Evolutionary conservation across 2,113 vertebrate genomes (phyloP).

Genomic region (Gasterosteus nipponicus): DNA sequence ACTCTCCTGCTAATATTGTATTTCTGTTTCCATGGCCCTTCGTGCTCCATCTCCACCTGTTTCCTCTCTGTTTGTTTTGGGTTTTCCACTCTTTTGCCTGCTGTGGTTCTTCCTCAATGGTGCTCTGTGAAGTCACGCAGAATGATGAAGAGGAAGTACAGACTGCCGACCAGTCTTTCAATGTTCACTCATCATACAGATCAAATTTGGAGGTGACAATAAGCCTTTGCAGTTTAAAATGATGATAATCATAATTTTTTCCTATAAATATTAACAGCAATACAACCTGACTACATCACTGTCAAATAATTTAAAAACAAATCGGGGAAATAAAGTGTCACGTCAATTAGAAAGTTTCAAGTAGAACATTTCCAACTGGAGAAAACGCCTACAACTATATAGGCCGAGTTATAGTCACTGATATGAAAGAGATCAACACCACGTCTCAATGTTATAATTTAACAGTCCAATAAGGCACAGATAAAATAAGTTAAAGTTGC

Average conservation of each 20-base stretch:
- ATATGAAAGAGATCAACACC: neutral
- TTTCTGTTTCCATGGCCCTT: conserved; percentile 31
- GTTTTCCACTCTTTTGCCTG: conserved; percentile 29
- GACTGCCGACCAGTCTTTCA: neutral
- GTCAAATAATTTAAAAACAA: too few relatives aligned
- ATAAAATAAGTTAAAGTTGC: neutral
- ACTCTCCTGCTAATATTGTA: neutral
- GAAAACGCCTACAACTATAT: neutral
- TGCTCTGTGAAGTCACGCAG: conserved; percentile 78
- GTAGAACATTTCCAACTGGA: neutral
- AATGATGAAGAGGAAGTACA: conserved; percentile 92
- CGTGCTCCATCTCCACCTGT: conserved; percentile 39
- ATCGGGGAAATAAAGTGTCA: too few relatives aligned
- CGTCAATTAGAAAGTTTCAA: neutral
- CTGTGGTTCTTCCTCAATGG: conserved; percentile 44
- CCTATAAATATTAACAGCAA: neutral
- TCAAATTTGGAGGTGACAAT: neutral
- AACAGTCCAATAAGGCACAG: neutral
- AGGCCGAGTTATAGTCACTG: neutral
- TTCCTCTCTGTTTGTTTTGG: conserved; percentile 20
- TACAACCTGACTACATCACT: neutral
- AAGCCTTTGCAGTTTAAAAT: neutral
- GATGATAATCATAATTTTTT: neutral
- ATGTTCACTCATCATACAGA: neutral
- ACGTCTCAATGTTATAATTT: neutral